These are phyloP conservation scores for Pelecanoides urinatrix DNA, from an alignment of 2,113 vertebrate genomes.

Conservation along the genomic window DNA sequence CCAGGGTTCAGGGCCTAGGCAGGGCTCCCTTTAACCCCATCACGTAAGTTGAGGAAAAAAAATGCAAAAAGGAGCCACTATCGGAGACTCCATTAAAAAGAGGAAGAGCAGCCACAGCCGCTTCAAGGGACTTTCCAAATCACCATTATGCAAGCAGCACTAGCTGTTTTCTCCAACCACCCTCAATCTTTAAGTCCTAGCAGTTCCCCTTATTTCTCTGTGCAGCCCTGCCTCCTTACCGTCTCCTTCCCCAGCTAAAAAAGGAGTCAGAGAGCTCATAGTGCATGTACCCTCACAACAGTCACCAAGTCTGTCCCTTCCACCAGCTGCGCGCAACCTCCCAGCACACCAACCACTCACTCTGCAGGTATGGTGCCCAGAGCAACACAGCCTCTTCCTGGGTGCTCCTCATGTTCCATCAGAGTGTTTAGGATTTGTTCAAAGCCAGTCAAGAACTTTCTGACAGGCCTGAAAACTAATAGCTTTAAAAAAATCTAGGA, in stretches of 20 bases:
- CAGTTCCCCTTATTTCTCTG: background rate
- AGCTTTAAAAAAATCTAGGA: background rate
- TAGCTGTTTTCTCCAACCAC: background rate
- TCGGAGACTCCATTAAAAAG: background rate
- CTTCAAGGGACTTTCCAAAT: background rate
- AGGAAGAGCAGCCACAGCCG: background rate
- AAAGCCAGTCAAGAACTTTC: background rate
- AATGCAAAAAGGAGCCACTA: background rate
- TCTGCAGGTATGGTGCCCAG: background rate
- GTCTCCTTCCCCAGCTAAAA: background rate
- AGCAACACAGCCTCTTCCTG: background rate
- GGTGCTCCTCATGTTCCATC: background rate
- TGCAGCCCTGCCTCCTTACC: background rate
- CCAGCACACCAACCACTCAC: background rate
- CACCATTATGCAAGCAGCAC: background rate
- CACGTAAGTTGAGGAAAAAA: background rate
- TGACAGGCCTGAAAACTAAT: background rate
- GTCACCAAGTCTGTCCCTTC: background rate
- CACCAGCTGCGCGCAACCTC: accelerated
- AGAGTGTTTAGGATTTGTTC: background rate
- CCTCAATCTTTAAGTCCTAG: background rate
- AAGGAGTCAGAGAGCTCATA: background rate
- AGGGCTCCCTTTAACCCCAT: background rate
- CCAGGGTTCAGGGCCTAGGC: background rate
- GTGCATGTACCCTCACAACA: background rate